A percentile compares a stretch with the other conserved stretches of the same genome.
phyloP scores from a whole-genome alignment of 2,888 invertebrate species.

The Hanleya hanleyi region DNA sequence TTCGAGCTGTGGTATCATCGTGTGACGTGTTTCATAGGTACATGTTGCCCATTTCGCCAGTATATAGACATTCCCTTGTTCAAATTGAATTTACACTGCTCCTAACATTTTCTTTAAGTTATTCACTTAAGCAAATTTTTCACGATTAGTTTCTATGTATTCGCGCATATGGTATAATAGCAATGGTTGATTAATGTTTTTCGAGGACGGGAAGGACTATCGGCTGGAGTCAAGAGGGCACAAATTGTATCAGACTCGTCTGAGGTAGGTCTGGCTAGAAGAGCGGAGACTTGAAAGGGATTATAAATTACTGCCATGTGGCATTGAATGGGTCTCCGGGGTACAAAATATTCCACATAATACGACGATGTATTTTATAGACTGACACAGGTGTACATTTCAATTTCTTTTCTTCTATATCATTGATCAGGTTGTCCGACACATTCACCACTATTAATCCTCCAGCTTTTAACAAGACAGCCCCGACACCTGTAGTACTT shows the following conservation, averaged over 20 bases:
- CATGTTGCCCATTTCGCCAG: too few relatives aligned
- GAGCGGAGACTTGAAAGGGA: not conserved
- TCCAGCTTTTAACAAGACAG: not conserved
- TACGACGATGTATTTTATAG: not conserved
- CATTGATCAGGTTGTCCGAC: not conserved
- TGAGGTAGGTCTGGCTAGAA: not conserved
- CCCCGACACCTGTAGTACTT: not conserved
- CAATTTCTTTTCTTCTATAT: not conserved
- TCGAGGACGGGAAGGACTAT: not conserved
- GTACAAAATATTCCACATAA: not conserved
- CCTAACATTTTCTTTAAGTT: too few relatives aligned
- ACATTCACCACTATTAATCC: not conserved
- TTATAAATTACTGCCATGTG: not conserved
- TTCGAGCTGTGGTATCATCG: too few relatives aligned
- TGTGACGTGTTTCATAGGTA: too few relatives aligned
- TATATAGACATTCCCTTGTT: too few relatives aligned
- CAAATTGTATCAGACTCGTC: not conserved
- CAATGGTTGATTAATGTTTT: not conserved
- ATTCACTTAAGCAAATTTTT: too few relatives aligned
- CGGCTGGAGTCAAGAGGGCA: not conserved
- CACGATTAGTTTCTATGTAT: too few relatives aligned
- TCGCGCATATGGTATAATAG: not conserved
- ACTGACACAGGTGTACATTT: not conserved
- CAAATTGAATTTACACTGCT: too few relatives aligned
- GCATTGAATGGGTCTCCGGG: not conserved